These are phyloP conservation scores for Eupithecia tripunctaria DNA, from an alignment of 2,888 invertebrate species.

Conservation along the genomic window DNA sequence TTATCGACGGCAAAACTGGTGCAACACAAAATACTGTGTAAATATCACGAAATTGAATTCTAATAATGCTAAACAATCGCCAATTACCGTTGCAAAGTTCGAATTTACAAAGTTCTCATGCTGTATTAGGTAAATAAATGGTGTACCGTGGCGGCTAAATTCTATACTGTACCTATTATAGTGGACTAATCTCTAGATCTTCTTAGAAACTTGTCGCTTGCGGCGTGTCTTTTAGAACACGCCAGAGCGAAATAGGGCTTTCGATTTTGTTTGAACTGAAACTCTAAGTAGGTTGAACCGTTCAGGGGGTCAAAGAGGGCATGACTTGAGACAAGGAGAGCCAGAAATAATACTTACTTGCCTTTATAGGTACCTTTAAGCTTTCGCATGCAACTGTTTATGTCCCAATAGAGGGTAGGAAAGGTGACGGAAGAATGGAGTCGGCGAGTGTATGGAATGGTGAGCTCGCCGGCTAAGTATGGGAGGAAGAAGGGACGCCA, in stretches of 20 bases:
- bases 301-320: slow-evolving; percentile 16
- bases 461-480: no score
- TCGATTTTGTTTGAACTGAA: slow-evolving; percentile 27
- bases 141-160: slow-evolving; percentile 50
- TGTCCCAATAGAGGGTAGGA: no score
- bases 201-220: slow-evolving; percentile 71
- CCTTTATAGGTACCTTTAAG: neutral
- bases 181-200: slow-evolving; percentile 69
- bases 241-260: slow-evolving; percentile 56
- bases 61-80: slow-evolving; percentile 65
- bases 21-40: slow-evolving; percentile 45
- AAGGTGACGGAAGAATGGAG: no score
- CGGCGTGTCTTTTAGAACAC: slow-evolving; percentile 70
- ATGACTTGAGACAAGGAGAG: neutral
- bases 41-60: slow-evolving; percentile 65
- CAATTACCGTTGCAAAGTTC: slow-evolving; percentile 68
- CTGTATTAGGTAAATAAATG: slow-evolving; percentile 68
- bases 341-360: neutral
- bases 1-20: slow-evolving; percentile 35
- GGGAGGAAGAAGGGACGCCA: no score
- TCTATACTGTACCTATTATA: slow-evolving; percentile 51
- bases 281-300: slow-evolving; percentile 18
- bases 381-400: no score
- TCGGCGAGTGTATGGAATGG: no score
- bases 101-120: slow-evolving; percentile 63